Percentiles rank a stretch among this genome's conserved stretches.
Conservation (phyloP, 1,140 invertebrate species). For the Metopolophium dirhodum region DNA sequence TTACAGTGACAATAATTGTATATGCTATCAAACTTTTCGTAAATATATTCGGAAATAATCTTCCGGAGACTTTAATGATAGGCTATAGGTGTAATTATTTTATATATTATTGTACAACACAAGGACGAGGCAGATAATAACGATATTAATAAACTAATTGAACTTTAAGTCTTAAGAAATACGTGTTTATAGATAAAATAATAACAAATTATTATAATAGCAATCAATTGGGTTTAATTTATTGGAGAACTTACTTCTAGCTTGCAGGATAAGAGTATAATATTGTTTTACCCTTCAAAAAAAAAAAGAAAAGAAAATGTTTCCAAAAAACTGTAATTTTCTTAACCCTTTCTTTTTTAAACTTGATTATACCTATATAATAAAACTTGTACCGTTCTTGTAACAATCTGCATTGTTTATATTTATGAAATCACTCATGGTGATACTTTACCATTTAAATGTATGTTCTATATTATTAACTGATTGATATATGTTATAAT, state of each 20-base stretch:
- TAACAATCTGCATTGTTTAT: too few relatives aligned
- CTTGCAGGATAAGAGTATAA: neutral
- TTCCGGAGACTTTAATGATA: slow-evolving; percentile 25
- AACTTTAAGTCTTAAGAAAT: neutral
- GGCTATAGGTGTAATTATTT: neutral
- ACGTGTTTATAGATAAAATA: neutral
- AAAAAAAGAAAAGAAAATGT: neutral
- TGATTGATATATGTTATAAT: neutral
- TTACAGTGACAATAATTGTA: neutral
- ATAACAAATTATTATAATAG: neutral
- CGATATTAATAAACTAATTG: neutral
- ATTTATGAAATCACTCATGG: too few relatives aligned
- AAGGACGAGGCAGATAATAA: neutral
- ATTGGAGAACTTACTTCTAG: neutral
- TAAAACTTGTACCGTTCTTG: too few relatives aligned
- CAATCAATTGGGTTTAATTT: neutral
- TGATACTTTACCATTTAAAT: too few relatives aligned
- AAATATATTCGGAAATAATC: neutral
- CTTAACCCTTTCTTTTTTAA: neutral
- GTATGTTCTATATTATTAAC: too few relatives aligned
- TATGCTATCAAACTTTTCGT: neutral
- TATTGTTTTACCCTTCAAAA: neutral
- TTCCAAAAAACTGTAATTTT: neutral
- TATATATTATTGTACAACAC: neutral
- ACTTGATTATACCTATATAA: too few relatives aligned